Conservation (phyloP, 2,113 vertebrate species). For the Pituophis catenifer region DNA sequence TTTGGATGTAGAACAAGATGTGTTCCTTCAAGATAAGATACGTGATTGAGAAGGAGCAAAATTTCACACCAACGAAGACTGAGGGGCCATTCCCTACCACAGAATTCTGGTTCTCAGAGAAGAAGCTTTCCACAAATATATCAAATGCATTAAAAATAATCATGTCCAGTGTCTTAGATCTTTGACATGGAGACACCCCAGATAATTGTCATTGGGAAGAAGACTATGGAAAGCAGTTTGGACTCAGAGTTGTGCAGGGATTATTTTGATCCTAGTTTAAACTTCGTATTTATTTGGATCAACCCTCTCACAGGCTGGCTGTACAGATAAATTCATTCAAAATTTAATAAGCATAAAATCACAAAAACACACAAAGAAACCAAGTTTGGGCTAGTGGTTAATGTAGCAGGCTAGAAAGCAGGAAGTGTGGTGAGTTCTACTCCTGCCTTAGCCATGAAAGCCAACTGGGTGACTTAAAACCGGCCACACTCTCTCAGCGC, state of each 20-base stretch:
- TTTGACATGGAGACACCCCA: neutral
- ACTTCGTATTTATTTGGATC: neutral
- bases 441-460: too few species aligned
- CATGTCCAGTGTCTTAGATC: neutral
- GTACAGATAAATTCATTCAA: neutral
- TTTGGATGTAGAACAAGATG: too few species aligned
- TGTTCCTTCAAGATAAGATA: slow-evolving; percentile 40
- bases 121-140: neutral
- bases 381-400: too few species aligned
- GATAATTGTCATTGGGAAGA: neutral
- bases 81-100: slow-evolving; percentile 15
- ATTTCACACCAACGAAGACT: slow-evolving; percentile 18
- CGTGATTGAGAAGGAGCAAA: slow-evolving; percentile 44
- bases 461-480: too few species aligned
- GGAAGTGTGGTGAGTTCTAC: too few species aligned
- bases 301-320: neutral
- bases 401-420: too few species aligned
- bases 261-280: neutral
- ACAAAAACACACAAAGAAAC: too few species aligned
- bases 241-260: neutral
- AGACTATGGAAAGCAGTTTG: neutral
- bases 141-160: neutral
- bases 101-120: neutral
- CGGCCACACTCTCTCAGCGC: too few species aligned
- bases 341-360: neutral